phyloP scores from a whole-genome alignment of 1,140 invertebrate genomes.

The Drosophila rufa region DNA sequence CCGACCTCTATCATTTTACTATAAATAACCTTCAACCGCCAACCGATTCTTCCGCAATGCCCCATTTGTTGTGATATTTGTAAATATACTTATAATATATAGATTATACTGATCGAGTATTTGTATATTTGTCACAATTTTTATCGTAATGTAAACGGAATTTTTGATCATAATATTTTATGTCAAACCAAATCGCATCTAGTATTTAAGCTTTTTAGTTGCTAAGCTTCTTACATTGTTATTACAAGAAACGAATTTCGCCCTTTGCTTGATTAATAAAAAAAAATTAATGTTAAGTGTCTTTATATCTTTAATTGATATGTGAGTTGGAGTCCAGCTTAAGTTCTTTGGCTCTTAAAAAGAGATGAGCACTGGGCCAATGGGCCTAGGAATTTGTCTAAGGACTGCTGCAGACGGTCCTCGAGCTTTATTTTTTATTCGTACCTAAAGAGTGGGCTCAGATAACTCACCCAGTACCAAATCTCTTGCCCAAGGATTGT shows the following conservation, averaged over 20 bases:
- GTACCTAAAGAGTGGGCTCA: not conserved
- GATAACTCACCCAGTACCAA: too few species aligned
- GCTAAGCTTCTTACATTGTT: constrained; percentile 29
- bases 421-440: not conserved
- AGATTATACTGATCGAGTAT: constrained; percentile 51
- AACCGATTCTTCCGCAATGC: constrained; percentile 40
- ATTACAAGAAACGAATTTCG: constrained; percentile 39
- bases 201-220: constrained; percentile 35
- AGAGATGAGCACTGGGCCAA: not conserved
- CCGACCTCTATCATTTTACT: constrained; percentile 9
- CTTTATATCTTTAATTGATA: constrained; percentile 14
- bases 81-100: constrained; percentile 64
- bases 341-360: not conserved
- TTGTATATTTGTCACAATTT: constrained; percentile 67
- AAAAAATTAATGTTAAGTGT: constrained; percentile 17
- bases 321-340: too few species aligned
- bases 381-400: not conserved
- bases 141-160: constrained; percentile 56
- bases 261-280: constrained; percentile 37
- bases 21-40: constrained; percentile 3
- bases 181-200: constrained; percentile 21
- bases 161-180: constrained; percentile 35
- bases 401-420: not conserved
- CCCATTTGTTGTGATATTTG: constrained; percentile 73
- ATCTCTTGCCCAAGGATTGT: constrained; percentile 6